Base-by-base conservation (phyloP, 2,113 vertebrate species). In the Colinus virginianus region DNA sequence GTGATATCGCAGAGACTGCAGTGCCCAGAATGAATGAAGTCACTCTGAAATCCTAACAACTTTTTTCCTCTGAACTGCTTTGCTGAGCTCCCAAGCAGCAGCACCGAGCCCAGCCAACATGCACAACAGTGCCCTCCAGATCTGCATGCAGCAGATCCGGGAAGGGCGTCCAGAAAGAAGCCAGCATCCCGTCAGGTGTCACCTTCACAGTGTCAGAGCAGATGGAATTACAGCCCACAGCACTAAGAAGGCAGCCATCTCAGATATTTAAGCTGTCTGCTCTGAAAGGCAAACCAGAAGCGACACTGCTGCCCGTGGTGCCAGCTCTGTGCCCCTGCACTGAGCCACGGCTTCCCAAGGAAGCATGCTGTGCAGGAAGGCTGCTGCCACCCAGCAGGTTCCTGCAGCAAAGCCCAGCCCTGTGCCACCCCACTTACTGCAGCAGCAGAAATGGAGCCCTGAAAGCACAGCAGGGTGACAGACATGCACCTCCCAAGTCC, bases 211-310 rank as follows among this genome's bases (percentile, higher is more conserved):
- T 8, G 28, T 46, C 1, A 2, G 67, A 84, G 81, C 85, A 89
- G 95, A 96, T 95, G 87, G 87, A 96, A 95, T 94, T 96, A 90
- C 95, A 96, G 90, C 81, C 70, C 75, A 34, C 59, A 55, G 62
- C 61, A 63, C 91, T 70, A 53, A 48, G 91, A 71, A 88, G 68
- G 78, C 81, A 91, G 84, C 86, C 70, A 53, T 84, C 38, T 56
- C 68, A 89, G 93, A 96, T 91, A 93, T 56, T 91, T 89, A 83
- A 89, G 82, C 81, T 83, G 90, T 32, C 90, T 90, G 82, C 78
- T 77, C 62, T 59, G 82, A 85, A 91, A 90, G 82, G 85, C 88
- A 82, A 94, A 92, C 89, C 56, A 8, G 34, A 55, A 89, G 68
- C 19, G 56, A 55, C 89, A 78, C 5, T 5, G 59, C 75, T 89